Evolutionary conservation across 2,113 vertebrate genomes (phyloP).

Genomic region (Peucedramus taeniatus): DNA sequence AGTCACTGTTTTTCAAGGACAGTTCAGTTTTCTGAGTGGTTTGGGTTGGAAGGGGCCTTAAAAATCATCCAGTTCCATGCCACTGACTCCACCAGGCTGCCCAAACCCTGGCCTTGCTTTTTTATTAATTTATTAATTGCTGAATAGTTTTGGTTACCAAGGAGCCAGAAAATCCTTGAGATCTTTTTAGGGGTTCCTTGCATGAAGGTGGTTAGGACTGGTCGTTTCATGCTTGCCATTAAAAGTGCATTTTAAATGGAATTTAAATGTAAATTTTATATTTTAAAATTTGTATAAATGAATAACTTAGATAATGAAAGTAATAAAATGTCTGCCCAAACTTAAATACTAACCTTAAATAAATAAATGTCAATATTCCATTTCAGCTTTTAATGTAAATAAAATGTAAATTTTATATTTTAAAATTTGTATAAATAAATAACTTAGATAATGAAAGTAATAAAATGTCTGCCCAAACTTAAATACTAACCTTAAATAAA

Average conservation of each 20-base stretch:
- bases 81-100: background rate
- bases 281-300: no score
- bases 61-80: background rate
- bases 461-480: background rate
- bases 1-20: background rate
- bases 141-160: background rate
- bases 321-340: background rate
- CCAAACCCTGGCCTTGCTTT: background rate
- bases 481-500: background rate
- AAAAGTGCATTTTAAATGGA: background rate
- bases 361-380: no score
- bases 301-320: background rate
- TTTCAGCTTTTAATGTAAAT: background rate
- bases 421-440: background rate
- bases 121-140: background rate
- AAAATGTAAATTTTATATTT: background rate
- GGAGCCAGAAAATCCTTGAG: background rate
- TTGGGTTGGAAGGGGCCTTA: background rate
- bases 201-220: background rate
- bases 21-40: background rate
- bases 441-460: background rate
- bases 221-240: background rate
- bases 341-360: background rate
- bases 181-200: background rate
- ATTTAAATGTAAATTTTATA: background rate